Evolutionary conservation across 1,140 invertebrate species (phyloP).

Genomic region (Apis cerana): DNA sequence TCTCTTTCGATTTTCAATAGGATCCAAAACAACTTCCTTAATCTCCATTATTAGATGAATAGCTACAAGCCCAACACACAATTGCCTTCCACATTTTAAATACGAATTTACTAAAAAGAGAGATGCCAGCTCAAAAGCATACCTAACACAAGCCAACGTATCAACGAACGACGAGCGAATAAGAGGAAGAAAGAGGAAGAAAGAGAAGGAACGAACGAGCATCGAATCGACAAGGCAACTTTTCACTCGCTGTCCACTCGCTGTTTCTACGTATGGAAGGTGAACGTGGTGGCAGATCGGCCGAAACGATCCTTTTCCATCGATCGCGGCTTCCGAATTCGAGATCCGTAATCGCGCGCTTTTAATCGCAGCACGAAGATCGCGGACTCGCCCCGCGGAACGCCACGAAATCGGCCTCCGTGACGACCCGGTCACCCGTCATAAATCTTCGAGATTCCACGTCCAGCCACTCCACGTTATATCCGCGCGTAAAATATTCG

Average conservation of each 20-base stretch:
- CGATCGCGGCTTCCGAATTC: constrained; percentile 3
- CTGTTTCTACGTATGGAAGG: not conserved
- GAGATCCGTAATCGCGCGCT: not conserved
- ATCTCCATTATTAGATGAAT: not conserved
- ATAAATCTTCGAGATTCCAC: constrained; percentile 7
- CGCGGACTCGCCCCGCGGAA: not conserved
- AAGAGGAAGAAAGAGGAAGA: not conserved
- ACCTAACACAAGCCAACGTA: no score
- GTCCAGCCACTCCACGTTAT: not conserved
- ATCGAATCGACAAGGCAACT: not conserved
- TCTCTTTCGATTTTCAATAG: no score
- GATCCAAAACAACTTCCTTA: not conserved
- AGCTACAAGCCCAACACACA: no score
- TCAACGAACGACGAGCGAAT: no score
- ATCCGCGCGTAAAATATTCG: no score
- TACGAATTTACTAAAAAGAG: no score
- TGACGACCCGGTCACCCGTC: constrained; percentile 5
- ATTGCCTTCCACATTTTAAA: no score
- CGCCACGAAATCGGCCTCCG: constrained; percentile 2
- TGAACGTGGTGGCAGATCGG: not conserved
- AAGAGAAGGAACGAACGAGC: no score
- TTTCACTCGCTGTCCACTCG: not conserved
- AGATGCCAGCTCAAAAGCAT: no score
- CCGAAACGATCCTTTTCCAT: constrained; percentile 6
- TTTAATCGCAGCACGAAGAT: constrained; percentile 16